These are phyloP conservation scores for Ageneiosus marmoratus DNA, from an alignment of 2,113 vertebrate genomes.

Conservation along the genomic window DNA sequence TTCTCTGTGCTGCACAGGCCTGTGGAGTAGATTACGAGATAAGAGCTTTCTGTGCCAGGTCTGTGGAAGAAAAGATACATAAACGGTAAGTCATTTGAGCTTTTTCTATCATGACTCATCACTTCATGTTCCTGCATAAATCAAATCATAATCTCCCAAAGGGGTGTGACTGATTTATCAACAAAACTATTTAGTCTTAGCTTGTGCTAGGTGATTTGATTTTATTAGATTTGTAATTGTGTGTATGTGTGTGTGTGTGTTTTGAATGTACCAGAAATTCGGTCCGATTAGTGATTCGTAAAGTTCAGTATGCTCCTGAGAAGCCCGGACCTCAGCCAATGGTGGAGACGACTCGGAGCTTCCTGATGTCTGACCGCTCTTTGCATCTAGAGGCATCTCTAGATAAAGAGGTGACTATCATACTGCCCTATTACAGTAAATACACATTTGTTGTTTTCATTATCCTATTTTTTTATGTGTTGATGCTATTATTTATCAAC, in stretches of 20 bases:
- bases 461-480: neutral
- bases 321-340: slow-evolving; percentile 86
- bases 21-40: slow-evolving; percentile 93
- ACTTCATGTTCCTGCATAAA: neutral
- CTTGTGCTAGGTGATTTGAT: neutral
- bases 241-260: neutral
- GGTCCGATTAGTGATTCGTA: slow-evolving; percentile 86
- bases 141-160: neutral
- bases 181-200: neutral
- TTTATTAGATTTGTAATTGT: neutral
- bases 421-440: neutral
- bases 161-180: neutral
- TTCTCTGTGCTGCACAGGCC: slow-evolving; percentile 70
- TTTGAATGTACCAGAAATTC: slow-evolving; percentile 77
- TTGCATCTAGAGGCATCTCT: slow-evolving; percentile 88
- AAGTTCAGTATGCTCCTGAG: slow-evolving; percentile 90
- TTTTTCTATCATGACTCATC: neutral
- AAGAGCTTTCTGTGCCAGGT: slow-evolving; percentile 89
- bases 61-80: slow-evolving; percentile 90
- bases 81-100: slow-evolving; percentile 75
- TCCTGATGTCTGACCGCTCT: slow-evolving; percentile 89
- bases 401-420: slow-evolving; percentile 81
- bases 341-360: slow-evolving; percentile 87
- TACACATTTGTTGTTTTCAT: neutral
- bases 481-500: neutral